Base-by-base conservation (phyloP, 2,888 invertebrate species). In the Priocnemis perturbator region DNA sequence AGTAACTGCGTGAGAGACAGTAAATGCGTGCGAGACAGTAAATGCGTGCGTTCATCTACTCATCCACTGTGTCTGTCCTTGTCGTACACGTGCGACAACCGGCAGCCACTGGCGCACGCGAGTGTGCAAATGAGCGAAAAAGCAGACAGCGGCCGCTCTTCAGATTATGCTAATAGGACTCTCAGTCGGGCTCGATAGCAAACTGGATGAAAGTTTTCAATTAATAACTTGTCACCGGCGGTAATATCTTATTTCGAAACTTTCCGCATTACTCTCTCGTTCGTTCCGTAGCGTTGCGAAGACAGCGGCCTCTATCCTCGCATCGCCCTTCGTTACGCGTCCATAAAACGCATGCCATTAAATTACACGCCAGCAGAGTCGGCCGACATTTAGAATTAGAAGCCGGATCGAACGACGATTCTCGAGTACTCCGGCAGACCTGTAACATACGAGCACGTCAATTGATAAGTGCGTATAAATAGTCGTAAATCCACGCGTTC, bases 191-290 rank as follows among this genome's bases (percentile, higher is more conserved):
- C 47, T 57, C 65, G 77, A 68, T 70, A 62, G 67, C 63, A 66
- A 72, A 70, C 65, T 61, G 63, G 72, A 76, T 77, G 67, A 71
- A 77, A 78, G 74, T 76, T 74, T 78, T 68, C 78, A 78, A 78
- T 78, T 78, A 76, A 74, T 71, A 74, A 76, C 62, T 72, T 69
- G 78, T 74, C 74, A 67, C 68, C 63, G 56, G 45, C 52, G 58
- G 19, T 58, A 58, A 58, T 58, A 45, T 58, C 58, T 58, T 58
- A 58, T 58, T 58, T 45, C 37, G 21, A 58, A 58, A 58, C 37
- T 58, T 58, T 58, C 19, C 58, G 37, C 21, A 15, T 58, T 58
- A 58, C 58, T 44, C 20, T 7, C 15, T 0, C n/a, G n/a, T 58
- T 15, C 7, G 17, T 50, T 47, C 30, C 60, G 47, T 47, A 15